Evolutionary conservation across 2,797 vertebrate genomes (phyloP), one percentile per base, ranked within the genome.

Genomic region (Remorina albescens): DNA sequence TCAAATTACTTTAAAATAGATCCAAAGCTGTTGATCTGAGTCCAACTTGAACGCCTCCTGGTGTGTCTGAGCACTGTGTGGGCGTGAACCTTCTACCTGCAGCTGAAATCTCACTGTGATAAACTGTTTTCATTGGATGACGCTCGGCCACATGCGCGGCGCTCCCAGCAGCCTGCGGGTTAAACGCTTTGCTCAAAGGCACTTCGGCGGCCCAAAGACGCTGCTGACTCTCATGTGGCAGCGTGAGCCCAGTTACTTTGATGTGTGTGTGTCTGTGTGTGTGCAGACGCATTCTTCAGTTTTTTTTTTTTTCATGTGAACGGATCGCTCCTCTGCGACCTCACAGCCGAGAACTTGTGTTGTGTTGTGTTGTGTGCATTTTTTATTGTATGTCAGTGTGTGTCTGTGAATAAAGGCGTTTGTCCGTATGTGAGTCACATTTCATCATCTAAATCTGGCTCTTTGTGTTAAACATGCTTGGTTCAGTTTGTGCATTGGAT

Each of bases 281-380:
- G 32, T 54, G 11, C 54, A 74, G 66, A 80, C 73, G 61, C 65
- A 82, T 71, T 73, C 67, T 77, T 81, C 67, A 71, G 76, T 76
- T n/a, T n/a, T n/a, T n/a, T n/a, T 30, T 88, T 81, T 76, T 75
- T 66, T 84, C 85, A 82, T 66, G 34, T 86, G 75, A 85, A 74
- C 78, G 83, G 57, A 83, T 82, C 81, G 61, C 76, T 58, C 30
- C 67, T 78, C 75, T 80, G 58, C 83, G 78, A 85, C 80, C 84
- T 80, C 81, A 63, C 75, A 77, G 71, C 80, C 64, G 64, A 47
- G 58, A 62, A 77, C n/a, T n/a, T n/a, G 25, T 47, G 60, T 12
- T n/a, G 13, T 71, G 71, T 47, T n/a, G 25, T 47, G 60, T 12
- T n/a, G 13, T 71, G 71, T 47, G 59, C 15, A 3, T 23, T 8